Percentiles rank a stretch among this genome's conserved stretches.
Evolutionary conservation across 37 sponge, comb jelly and placozoan genomes (phyloP).

Genomic region (Beroe ovata): DNA sequence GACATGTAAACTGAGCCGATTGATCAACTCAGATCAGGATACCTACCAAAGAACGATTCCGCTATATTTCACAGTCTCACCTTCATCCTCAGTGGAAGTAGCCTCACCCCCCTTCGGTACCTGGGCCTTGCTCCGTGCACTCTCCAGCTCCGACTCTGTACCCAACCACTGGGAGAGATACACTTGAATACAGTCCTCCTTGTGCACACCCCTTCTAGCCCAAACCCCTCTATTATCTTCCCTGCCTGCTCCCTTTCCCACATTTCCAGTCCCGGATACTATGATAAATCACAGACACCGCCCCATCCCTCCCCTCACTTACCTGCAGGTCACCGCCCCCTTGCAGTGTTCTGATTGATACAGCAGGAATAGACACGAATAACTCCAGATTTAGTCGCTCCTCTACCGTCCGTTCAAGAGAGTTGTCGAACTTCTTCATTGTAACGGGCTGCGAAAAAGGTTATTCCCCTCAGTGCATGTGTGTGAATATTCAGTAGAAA

Average conservation of each 20-base stretch:
- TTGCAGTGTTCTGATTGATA: slow-evolving; percentile 32
- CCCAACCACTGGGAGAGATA: slow-evolving; percentile 26
- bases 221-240: too few species aligned
- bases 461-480: too few species aligned
- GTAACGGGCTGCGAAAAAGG: slow-evolving; percentile 15
- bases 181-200: too few species aligned
- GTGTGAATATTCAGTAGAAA: too few species aligned
- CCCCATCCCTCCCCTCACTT: too few species aligned
- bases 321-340: slow-evolving; percentile 48
- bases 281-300: too few species aligned
- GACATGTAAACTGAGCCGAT: too few species aligned
- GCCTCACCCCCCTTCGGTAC: slow-evolving; percentile 2
- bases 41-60: too few species aligned
- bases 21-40: too few species aligned
- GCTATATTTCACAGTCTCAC: background rate
- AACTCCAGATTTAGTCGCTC: slow-evolving; percentile 50
- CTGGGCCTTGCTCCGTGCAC: slow-evolving; percentile 40
- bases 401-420: slow-evolving; percentile 55
- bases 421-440: slow-evolving; percentile 64
- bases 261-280: too few species aligned
- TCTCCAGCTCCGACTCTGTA: slow-evolving; percentile 42
- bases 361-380: slow-evolving; percentile 14
- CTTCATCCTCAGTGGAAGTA: slow-evolving; percentile 33
- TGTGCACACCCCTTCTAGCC: too few species aligned
- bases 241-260: too few species aligned